Base-by-base conservation (phyloP, 2,888 invertebrate genomes). In the Carcina quercana region DNA sequence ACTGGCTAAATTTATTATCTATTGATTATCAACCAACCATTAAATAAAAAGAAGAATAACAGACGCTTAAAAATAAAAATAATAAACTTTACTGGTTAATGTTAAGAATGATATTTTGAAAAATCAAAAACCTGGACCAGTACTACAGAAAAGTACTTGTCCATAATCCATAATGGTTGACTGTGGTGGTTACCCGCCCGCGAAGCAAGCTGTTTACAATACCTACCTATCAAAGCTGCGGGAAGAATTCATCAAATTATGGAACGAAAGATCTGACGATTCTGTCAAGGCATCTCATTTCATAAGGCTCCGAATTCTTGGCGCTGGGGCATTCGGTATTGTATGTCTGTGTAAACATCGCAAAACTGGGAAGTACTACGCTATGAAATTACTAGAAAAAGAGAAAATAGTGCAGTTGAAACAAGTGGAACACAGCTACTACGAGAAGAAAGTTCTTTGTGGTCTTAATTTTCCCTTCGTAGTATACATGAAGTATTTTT, bases 361-460 rank as follows among this genome's bases (percentile, higher is more conserved):
- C 48, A 49, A 60, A 0, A 75, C 75, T 0, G 85, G 86, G 5
- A 85, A 85, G 45, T 91, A 86, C 59, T 93, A 89, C 62, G 97
- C 97, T 5, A 93, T 96, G 86, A 97, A 98, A 82, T 87, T 94
- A 51, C 78, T 97, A 52, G 92, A 93, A 57, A 97, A 97, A 70
- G 88, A 89, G 34, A 92, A 92, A 74, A 87, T 98, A 17, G 88
- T 97, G 1, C 94, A 93, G 70, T 86, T 91, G 50, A 96, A 95
- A 65, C 96, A 96, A 79, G 87, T 97, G 13, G 89, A 90, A 34
- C 97, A 98, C 71, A 95, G 94, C 12, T 86, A 90, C 52, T 92
- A 93, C 59, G 98, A 98, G 74, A 96, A 96, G 64, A 89, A 89
- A 54, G 93, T 98, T 34, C 85, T 98, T 35, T 91, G 92, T 53